These are phyloP conservation scores for Cephus sareptanus DNA, from an alignment of 2,888 invertebrate species.

Conservation along the genomic window DNA sequence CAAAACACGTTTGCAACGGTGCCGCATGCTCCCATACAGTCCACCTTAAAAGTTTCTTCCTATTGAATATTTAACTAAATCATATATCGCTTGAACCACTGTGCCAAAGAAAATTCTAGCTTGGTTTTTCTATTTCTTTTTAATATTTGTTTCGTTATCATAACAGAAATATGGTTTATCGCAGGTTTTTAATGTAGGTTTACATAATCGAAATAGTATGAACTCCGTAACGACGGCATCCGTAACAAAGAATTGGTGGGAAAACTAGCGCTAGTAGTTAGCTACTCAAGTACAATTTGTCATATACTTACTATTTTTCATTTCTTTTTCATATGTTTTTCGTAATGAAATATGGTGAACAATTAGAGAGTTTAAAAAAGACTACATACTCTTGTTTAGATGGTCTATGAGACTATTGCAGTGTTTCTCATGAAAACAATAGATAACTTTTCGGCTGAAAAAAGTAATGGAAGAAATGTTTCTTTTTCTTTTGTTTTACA, in stretches of 20 bases:
- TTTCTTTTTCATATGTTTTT: background rate
- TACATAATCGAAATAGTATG: background rate
- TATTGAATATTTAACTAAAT: background rate
- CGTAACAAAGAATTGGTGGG: background rate
- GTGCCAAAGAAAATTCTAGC: background rate
- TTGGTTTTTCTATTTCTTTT: background rate
- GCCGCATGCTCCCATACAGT: slow-evolving; percentile 8
- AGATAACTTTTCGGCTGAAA: background rate
- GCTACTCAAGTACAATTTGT: background rate
- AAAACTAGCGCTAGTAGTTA: background rate
- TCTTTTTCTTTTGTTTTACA: background rate
- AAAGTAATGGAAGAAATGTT: background rate
- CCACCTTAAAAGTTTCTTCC: background rate
- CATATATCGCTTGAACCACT: background rate
- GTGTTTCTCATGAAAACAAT: background rate
- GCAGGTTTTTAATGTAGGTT: background rate
- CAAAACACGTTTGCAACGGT: slow-evolving; percentile 52
- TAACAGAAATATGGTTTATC: background rate
- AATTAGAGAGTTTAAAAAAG: background rate
- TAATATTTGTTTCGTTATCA: background rate
- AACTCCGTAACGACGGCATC: background rate
- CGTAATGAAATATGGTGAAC: background rate
- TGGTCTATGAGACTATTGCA: background rate
- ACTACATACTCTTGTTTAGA: background rate
- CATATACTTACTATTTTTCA: background rate